Conservation (phyloP, 2,888 invertebrate genomes). For the Stenichneumon culpator region DNA sequence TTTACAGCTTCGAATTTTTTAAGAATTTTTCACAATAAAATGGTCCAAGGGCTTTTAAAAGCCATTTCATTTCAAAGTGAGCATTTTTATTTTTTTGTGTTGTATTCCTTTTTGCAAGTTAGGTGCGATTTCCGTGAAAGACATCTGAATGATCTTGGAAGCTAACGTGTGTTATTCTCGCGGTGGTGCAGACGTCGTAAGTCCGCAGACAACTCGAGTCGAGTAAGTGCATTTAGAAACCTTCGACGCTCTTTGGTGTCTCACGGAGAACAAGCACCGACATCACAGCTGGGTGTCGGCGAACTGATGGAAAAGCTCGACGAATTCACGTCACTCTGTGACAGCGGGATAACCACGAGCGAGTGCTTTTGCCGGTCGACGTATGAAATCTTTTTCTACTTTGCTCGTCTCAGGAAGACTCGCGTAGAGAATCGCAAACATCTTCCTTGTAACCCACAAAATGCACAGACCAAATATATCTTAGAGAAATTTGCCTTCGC, state of each 20-base stretch:
- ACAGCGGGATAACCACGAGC: slow-evolving; percentile 21
- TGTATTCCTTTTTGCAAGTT: neutral
- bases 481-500: slow-evolving; percentile 49
- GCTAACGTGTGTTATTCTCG: slow-evolving; percentile 20
- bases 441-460: slow-evolving; percentile 11
- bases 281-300: slow-evolving; percentile 23
- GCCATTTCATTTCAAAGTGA: too few species aligned
- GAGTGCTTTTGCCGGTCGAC: slow-evolving; percentile 9
- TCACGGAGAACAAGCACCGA: slow-evolving; percentile 16
- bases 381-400: slow-evolving; percentile 11
- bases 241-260: slow-evolving; percentile 44
- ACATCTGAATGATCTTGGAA: slow-evolving; percentile 31
- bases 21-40: too few species aligned
- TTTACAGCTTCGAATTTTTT: too few species aligned
- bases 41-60: too few species aligned
- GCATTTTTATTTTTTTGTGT: too few species aligned
- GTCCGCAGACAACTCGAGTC: slow-evolving; percentile 41
- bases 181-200: slow-evolving; percentile 33
- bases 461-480: slow-evolving; percentile 52
- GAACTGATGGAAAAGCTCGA: slow-evolving; percentile 60
- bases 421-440: slow-evolving; percentile 33
- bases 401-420: neutral
- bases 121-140: slow-evolving; percentile 37
- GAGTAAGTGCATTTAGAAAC: slow-evolving; percentile 62
- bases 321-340: slow-evolving; percentile 58